Conservation (phyloP, 2,113 vertebrate genomes). For the Trinectes maculatus region DNA sequence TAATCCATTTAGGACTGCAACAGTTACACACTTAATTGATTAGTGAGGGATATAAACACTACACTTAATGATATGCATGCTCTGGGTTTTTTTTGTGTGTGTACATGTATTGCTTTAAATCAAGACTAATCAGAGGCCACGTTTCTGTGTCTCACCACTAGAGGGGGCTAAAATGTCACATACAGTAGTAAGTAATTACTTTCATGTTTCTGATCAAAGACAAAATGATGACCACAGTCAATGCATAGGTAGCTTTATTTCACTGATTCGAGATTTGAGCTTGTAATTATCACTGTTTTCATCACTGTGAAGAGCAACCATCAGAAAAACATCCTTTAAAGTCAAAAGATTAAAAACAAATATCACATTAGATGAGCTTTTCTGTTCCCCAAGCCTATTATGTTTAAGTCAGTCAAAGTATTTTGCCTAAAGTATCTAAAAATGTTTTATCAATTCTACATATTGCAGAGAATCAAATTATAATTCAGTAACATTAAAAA, state of each 20-base stretch:
- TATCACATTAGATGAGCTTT: neutral
- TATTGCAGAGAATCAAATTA: neutral
- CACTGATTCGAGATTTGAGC: neutral
- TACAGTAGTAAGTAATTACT: neutral
- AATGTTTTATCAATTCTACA: neutral
- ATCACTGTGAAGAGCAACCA: neutral
- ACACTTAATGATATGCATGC: neutral
- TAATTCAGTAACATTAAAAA: neutral
- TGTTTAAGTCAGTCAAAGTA: neutral
- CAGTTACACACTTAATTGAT: neutral
- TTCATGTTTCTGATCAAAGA: neutral
- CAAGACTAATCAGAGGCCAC: neutral
- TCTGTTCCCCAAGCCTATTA: neutral
- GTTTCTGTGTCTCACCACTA: slow-evolving; percentile 23
- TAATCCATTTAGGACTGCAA: neutral
- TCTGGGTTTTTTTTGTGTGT: neutral
- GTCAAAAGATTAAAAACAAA: neutral
- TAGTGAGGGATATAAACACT: neutral
- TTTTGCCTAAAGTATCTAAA: neutral
- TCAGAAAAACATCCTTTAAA: neutral
- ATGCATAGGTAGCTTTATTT: neutral
- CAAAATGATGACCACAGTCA: neutral
- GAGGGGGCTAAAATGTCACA: slow-evolving; percentile 26
- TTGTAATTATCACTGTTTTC: neutral
- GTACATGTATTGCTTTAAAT: neutral